phyloP scores from a whole-genome alignment of 2,797 vertebrate species.

The Pangasius sanitwongsei region DNA sequence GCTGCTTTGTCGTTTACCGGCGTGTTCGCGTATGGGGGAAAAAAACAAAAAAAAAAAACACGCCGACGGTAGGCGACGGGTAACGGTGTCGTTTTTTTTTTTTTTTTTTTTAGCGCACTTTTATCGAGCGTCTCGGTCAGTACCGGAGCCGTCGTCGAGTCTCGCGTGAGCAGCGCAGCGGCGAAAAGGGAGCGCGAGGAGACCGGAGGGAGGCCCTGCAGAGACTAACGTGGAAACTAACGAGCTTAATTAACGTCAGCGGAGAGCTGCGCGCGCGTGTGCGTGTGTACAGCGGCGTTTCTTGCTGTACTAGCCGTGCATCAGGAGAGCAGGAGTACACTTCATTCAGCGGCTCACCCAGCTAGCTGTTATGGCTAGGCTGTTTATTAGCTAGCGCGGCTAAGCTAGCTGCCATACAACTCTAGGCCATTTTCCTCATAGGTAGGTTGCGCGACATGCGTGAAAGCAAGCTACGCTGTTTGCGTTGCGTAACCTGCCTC shows the following conservation, averaged over 20 bases:
- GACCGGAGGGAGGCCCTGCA: slow-evolving; percentile 15
- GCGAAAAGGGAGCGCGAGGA: slow-evolving; percentile 3
- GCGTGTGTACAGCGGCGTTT: background rate
- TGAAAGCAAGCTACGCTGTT: background rate
- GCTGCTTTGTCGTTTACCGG: background rate
- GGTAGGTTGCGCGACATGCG: slow-evolving; percentile 42
- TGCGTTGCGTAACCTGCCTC: background rate
- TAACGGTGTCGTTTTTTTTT: no score
- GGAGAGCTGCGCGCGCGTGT: background rate
- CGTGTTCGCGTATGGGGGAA: no score
- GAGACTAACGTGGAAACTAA: background rate
- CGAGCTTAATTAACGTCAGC: background rate
- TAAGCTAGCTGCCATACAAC: slow-evolving; percentile 34
- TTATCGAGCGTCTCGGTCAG: slow-evolving; percentile 5
- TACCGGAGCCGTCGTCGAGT: slow-evolving; percentile 6
- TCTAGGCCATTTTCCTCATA: slow-evolving; percentile 38
- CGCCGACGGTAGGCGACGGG: background rate
- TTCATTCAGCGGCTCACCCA: background rate
- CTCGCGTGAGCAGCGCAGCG: slow-evolving; percentile 16
- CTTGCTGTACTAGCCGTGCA: background rate
- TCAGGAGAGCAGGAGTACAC: background rate
- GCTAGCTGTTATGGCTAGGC: slow-evolving; percentile 33
- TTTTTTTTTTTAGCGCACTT: background rate
- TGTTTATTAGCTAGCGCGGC: slow-evolving; percentile 55
- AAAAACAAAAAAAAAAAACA: no score